Base-by-base conservation (phyloP, 2,797 vertebrate species). In the Tarsius wallacei region DNA sequence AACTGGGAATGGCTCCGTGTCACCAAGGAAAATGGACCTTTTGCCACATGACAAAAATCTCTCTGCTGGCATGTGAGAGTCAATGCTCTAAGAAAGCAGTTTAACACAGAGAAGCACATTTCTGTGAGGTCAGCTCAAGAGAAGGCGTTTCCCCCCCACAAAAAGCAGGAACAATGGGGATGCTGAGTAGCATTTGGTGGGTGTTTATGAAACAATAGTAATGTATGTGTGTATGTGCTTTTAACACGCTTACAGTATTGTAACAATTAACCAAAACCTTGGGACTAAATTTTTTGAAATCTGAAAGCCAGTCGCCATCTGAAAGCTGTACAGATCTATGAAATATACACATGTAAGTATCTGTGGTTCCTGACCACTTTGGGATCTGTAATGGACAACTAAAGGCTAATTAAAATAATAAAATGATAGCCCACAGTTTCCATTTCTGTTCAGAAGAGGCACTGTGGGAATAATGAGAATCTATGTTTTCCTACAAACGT, bases 381-480 rank as follows among this genome's bases (percentile, higher is more conserved):
- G 64, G 64, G 22, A 57, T 91, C 64, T 51, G 28, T 22, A 53
- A 57, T 33, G 14, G 49, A 26, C 76, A 24, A 12, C 22, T 61
- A 51, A 76, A 31, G 11, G 51, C 83, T 84, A 89, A 95, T 81
- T 96, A 81, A 91, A 83, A 89, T 88, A 73, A 91, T 55, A 47
- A 87, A 89, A 81, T 0, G 21, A 94, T 42, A 83, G 33, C 13
- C n/a, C 19, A 4, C 31, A 83, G 21, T 80, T 61, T 61, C 61
- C 59, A 33, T n/a, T 90, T 94, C 80, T 89, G n/a, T 77, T 91
- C 57, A 83, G 33, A 91, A 66, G 61, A 94, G 24, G 42, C n/a
- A 63, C 74, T 42, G 63, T 74, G 84, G 87, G 63, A 91, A 77
- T 74, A 78, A 64, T 73, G n/a, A 87, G 66, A 86, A 77, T 33